These are phyloP conservation scores for Eulemur macaco DNA, from an alignment of 2,113 vertebrate species.

Conservation along the genomic window DNA sequence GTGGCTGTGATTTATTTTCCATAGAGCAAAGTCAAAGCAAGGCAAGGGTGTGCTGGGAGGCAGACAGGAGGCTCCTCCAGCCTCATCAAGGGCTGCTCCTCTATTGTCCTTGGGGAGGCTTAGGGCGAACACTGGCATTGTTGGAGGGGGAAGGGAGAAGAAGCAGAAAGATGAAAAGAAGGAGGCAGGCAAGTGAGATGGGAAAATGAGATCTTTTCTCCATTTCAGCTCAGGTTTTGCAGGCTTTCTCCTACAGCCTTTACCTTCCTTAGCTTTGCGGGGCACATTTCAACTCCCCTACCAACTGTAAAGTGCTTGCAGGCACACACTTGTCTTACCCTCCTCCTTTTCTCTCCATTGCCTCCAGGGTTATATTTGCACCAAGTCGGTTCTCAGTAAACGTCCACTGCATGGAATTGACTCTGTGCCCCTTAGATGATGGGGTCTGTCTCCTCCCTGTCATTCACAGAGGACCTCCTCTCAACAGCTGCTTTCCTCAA, in stretches of 20 bases:
- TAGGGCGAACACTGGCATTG: background rate
- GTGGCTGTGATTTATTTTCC: constrained; percentile 73
- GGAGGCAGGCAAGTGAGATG: background rate
- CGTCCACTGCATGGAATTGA: background rate
- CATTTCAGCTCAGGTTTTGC: background rate
- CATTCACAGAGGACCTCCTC: background rate
- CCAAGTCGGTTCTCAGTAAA: background rate
- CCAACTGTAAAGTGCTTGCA: background rate
- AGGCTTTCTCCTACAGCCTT: background rate
- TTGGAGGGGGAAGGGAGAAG: constrained; percentile 12
- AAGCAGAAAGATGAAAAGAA: background rate
- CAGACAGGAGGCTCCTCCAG: constrained; percentile 57
- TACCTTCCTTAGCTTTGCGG: background rate
- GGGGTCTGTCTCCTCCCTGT: background rate
- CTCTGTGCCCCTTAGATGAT: background rate
- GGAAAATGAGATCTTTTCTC: background rate
- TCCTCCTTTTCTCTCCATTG: background rate
- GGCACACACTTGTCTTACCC: background rate
- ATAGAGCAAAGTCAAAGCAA: constrained; percentile 72
- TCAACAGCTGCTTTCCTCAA: background rate
- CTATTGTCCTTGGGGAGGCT: constrained; percentile 63
- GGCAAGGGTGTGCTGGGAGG: constrained; percentile 55
- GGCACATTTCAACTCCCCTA: background rate
- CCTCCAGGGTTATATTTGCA: background rate
- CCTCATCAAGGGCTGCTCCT: constrained; percentile 43